Evolutionary conservation across 2,888 invertebrate species (phyloP).

Genomic region (Ormyrus pomaceus): DNA sequence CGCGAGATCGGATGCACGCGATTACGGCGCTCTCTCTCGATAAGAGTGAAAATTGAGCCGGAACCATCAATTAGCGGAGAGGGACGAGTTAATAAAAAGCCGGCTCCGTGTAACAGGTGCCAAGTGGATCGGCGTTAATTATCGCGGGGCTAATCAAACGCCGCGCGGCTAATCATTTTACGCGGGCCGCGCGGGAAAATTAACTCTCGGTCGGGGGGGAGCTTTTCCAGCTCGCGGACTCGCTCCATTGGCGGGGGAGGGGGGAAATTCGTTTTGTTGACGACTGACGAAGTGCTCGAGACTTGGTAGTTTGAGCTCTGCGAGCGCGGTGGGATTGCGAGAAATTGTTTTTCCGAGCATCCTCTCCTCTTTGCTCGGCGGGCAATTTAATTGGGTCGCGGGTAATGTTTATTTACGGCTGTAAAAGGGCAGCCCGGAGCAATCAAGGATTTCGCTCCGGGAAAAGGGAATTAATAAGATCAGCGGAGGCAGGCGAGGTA

Average conservation of each 20-base stretch:
- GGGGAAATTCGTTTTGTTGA: slow-evolving; percentile 16
- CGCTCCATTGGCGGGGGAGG: not conserved
- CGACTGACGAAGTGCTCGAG: no score
- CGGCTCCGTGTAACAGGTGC: slow-evolving; percentile 5
- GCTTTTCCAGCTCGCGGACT: not conserved
- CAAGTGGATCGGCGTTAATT: slow-evolving; percentile 41
- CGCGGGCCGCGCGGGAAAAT: not conserved
- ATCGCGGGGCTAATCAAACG: slow-evolving; percentile 38
- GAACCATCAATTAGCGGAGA: slow-evolving; percentile 32
- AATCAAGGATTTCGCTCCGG: no score
- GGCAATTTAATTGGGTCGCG: not conserved
- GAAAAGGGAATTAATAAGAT: no score
- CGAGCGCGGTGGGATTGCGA: no score
- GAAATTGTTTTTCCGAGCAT: no score
- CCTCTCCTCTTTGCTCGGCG: no score
- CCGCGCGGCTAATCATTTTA: slow-evolving; percentile 34
- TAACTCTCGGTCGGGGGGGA: not conserved
- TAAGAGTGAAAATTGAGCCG: slow-evolving; percentile 21
- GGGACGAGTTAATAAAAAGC: slow-evolving; percentile 29
- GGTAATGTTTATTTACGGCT: not conserved
- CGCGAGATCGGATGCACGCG: not conserved
- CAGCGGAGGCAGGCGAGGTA: no score
- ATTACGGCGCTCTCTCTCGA: not conserved
- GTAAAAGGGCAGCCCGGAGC: no score
- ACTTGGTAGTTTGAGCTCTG: no score